These are phyloP conservation scores for Drosophila rufa DNA, from an alignment of 1,140 invertebrate genomes.

Conservation along the genomic window DNA sequence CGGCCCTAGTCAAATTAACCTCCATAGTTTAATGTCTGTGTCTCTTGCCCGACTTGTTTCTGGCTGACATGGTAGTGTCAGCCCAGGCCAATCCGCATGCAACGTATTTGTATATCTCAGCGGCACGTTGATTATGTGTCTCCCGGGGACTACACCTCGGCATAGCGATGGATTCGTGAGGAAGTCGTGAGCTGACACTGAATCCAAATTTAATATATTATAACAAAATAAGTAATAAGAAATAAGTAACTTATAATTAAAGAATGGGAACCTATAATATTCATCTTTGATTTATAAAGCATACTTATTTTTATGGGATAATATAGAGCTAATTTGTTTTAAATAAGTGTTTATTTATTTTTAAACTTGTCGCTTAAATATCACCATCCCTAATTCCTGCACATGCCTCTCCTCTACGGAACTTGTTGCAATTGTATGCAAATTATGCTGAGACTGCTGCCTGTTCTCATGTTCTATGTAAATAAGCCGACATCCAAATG, in stretches of 20 bases:
- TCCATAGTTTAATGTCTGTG: constrained; percentile 71
- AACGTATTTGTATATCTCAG: constrained; percentile 7
- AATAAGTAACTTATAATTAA: too few species aligned
- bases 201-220: too few species aligned
- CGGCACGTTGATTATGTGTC: constrained; percentile 36
- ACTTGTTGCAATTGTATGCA: constrained; percentile 77
- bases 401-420: neutral
- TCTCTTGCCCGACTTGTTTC: constrained; percentile 32
- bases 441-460: constrained; percentile 65
- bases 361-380: neutral
- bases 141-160: constrained; percentile 11
- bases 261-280: too few species aligned
- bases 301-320: too few species aligned
- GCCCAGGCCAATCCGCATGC: constrained; percentile 19
- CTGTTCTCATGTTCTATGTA: constrained; percentile 79
- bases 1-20: constrained; percentile 75
- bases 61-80: constrained; percentile 55
- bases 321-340: too few species aligned
- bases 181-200: neutral
- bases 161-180: constrained; percentile 21
- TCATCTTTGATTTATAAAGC: too few species aligned
- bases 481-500: constrained; percentile 73
- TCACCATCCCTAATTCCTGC: constrained; percentile 1
- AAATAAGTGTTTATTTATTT: neutral
- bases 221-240: too few species aligned